Evolutionary conservation across 2,797 vertebrate species (phyloP).

Genomic region (Molossus alvarezi): DNA sequence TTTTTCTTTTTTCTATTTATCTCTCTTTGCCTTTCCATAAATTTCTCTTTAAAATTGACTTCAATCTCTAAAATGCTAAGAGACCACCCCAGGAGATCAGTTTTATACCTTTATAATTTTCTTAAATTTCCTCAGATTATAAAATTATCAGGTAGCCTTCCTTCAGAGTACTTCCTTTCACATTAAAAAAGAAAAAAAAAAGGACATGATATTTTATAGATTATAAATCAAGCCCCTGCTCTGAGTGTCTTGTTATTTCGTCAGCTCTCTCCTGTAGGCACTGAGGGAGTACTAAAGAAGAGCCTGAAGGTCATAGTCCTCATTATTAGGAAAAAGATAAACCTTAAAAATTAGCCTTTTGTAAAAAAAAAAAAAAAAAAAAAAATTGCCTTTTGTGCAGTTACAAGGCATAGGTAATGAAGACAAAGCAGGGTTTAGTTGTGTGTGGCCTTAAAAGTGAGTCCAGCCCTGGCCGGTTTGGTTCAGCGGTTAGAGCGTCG

Average conservation of each 20-base stretch:
- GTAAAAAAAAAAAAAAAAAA: no score
- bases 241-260: slow-evolving; percentile 49
- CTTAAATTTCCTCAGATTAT: slow-evolving; percentile 59
- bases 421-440: neutral
- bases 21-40: slow-evolving; percentile 3
- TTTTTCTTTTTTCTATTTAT: neutral
- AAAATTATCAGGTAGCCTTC: slow-evolving; percentile 41
- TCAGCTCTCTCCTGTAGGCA: neutral
- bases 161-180: slow-evolving; percentile 10
- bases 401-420: neutral
- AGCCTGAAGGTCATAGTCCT: neutral
- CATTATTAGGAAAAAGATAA: neutral
- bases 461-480: neutral
- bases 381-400: neutral
- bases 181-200: neutral
- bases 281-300: neutral
- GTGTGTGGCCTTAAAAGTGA: neutral
- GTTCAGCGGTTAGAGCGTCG: no score
- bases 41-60: slow-evolving; percentile 62
- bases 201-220: neutral
- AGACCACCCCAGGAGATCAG: neutral
- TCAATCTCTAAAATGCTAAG: slow-evolving; percentile 43
- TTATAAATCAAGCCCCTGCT: slow-evolving; percentile 3
- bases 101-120: slow-evolving; percentile 41
- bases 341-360: neutral